Base-by-base conservation (phyloP, 2,113 vertebrate species). In the Strigops habroptila region DNA sequence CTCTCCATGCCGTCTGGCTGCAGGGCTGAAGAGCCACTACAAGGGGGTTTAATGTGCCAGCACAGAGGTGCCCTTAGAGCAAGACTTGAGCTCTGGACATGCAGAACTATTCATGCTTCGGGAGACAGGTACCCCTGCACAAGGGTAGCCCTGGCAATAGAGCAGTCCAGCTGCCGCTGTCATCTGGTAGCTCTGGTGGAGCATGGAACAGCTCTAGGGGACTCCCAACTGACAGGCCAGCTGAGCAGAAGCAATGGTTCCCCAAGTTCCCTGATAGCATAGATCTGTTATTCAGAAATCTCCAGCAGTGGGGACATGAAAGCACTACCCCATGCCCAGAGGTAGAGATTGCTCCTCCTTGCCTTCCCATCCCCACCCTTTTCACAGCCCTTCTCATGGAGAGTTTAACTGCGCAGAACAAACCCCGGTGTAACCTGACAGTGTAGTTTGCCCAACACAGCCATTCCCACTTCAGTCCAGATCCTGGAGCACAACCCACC, bases 221-320 rank as follows among this genome's bases (percentile, higher is more conserved):
- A 2, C 14, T 10, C 7, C 25, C 22, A 82, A 7, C 23, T 2
- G 2, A 41, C 4, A 0, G 1, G 8, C n/a, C 44, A 55, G 46
- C 21, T 78, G 53, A 78, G 33, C 60, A 68, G 73, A 63, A 63
- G 14, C 1, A 14, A 22, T 17, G 19, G 35, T 27, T 78, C 17
- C 27, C 10, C 17, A 30, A 39, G 59, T 28, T 62, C 35, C 18
- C 46, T 44, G 35, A 55, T 55, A 46, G 43, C 37, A 35, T 30
- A 41, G 33, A 35, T 62, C 12, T 0, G 1, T 55, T 52, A 30
- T 4, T 81, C 35, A 19, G 52, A n/a, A 64, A 67, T 62, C 21
- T 19, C 3, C 35, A 49, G 33, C 48, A 69, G 35, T 0, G 2
- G 30, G 24, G 15, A 39, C 44, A 24, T 16, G 1, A 1, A 43